phyloP scores from a whole-genome alignment of 2,888 invertebrate species.

The Odontothrips loti region DNA sequence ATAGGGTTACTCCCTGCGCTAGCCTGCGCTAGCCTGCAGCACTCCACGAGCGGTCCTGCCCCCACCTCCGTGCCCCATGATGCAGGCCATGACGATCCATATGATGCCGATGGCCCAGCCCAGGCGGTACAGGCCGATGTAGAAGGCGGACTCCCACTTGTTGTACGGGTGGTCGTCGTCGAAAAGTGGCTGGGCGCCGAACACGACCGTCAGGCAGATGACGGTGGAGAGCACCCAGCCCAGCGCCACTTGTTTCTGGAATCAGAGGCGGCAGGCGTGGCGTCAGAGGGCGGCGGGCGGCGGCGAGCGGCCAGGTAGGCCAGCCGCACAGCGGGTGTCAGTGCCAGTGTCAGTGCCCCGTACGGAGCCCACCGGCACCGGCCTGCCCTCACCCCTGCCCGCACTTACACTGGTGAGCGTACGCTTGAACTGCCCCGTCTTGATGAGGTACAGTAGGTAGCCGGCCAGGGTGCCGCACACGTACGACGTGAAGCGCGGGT shows the following conservation, averaged over 20 bases:
- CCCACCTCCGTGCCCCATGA: conserved; percentile 50
- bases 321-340: too few species aligned
- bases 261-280: background rate
- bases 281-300: background rate
- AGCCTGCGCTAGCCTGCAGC: too few species aligned
- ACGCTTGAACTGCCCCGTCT: conserved; percentile 39
- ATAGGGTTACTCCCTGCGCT: background rate
- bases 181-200: conserved; percentile 44
- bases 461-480: conserved; percentile 45
- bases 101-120: conserved; percentile 50
- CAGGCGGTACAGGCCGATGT: conserved; percentile 47
- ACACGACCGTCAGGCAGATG: conserved; percentile 32
- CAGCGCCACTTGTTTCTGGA: conserved; percentile 32
- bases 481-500: conserved; percentile 45
- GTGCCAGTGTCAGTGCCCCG: too few species aligned
- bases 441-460: conserved; percentile 43
- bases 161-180: conserved; percentile 44
- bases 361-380: too few species aligned
- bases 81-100: conserved; percentile 54
- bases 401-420: background rate
- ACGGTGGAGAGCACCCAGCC: conserved; percentile 38
- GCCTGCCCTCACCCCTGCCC: too few species aligned
- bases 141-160: conserved; percentile 45
- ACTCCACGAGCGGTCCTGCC: too few species aligned
- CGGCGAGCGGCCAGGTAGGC: too few species aligned